phyloP scores from a whole-genome alignment of 2,888 invertebrate genomes.

The Emesis furor region DNA sequence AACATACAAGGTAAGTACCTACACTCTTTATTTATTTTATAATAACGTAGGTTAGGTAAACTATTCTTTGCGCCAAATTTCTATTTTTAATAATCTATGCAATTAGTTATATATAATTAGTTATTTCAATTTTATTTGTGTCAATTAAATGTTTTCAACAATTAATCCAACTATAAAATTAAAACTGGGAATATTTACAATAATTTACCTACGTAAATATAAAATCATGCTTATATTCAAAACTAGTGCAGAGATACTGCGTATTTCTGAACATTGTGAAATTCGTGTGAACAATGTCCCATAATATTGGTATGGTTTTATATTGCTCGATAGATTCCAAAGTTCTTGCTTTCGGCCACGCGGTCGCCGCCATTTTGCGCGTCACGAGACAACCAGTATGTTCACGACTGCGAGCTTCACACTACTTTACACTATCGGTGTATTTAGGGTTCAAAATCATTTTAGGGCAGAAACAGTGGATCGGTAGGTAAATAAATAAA shows the following conservation, averaged over 20 bases:
- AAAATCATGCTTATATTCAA: conserved; percentile 68
- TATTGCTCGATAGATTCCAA: conserved; percentile 77
- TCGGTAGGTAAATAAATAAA: conserved; percentile 71
- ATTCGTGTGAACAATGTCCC: conserved; percentile 75
- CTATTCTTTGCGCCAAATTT: conserved; percentile 67
- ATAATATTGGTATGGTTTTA: conserved; percentile 76
- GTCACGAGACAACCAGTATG: conserved; percentile 71
- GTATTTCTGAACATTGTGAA: conserved; percentile 67
- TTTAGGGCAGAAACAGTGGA: conserved; percentile 71
- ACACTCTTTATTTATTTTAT: conserved; percentile 69
- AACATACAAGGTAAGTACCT: conserved; percentile 64
- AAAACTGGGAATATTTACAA: conserved; percentile 65
- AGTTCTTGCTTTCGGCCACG: conserved; percentile 77
- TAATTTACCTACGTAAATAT: conserved; percentile 45
- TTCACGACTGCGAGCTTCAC: conserved; percentile 48
- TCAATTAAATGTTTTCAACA: conserved; percentile 71
- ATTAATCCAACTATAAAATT: conserved; percentile 69
- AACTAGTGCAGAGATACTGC: conserved; percentile 70
- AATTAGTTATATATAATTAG: conserved; percentile 65
- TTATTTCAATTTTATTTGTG: conserved; percentile 49
- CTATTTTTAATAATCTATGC: conserved; percentile 73
- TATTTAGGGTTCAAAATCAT: conserved; percentile 54
- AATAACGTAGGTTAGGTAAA: conserved; percentile 68
- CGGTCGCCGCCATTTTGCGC: conserved; percentile 75
- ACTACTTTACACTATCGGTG: conserved; percentile 61